phyloP scores from a whole-genome alignment of 2,113 vertebrate species.

The Nerophis ophidion region DNA sequence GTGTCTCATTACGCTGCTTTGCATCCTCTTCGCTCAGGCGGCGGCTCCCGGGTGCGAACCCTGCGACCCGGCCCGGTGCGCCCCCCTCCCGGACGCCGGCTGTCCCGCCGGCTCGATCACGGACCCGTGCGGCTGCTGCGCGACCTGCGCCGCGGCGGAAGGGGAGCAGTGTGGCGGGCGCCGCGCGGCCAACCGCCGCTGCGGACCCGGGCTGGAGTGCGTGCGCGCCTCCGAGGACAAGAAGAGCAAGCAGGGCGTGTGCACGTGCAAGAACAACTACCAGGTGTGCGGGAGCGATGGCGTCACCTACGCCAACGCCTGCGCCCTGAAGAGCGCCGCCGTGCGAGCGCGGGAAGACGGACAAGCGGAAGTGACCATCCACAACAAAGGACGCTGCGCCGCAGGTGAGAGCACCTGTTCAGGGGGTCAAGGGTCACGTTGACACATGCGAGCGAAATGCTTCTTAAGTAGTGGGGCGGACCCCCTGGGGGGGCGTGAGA shows the following conservation, averaged over 20 bases:
- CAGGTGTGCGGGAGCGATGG: conserved; percentile 85
- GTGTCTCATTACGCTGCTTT: conserved; percentile 2
- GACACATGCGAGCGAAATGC: no score
- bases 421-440: background rate
- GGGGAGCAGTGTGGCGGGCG: conserved; percentile 73
- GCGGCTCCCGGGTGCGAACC: conserved; percentile 58
- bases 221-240: conserved; percentile 53
- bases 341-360: conserved; percentile 63
- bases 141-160: conserved; percentile 72
- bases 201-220: conserved; percentile 79
- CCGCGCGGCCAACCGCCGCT: conserved; percentile 59
- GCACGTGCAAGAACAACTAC: conserved; percentile 79
- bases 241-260: conserved; percentile 69
- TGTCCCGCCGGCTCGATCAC: conserved; percentile 66
- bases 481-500: no score
- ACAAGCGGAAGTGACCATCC: conserved; percentile 64
- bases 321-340: conserved; percentile 79
- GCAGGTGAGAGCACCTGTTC: background rate
- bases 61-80: conserved; percentile 68
- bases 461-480: no score
- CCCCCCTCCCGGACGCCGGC: conserved; percentile 66
- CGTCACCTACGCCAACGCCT: conserved; percentile 75
- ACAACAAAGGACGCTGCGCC: conserved; percentile 81
- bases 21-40: conserved; percentile 4
- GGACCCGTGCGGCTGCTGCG: conserved; percentile 79